Percentiles rank a stretch among this genome's conserved stretches.
These are phyloP conservation scores for Eleutherodactylus coqui DNA, from an alignment of 2,797 vertebrate species.

Conservation along the genomic window DNA sequence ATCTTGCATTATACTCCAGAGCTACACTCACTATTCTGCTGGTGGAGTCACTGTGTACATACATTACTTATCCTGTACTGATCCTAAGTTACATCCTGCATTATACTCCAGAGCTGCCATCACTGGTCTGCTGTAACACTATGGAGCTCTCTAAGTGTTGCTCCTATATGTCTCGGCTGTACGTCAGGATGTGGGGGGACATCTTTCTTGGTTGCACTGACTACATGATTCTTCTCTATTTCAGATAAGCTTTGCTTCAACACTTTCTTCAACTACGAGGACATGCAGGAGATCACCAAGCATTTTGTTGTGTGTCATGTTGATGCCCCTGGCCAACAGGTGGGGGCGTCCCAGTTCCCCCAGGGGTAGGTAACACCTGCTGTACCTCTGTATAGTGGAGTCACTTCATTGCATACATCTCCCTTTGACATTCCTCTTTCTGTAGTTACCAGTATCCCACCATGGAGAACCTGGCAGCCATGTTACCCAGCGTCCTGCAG, in stretches of 20 bases:
- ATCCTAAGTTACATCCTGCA: no score
- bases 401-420: not conserved
- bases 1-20: no score
- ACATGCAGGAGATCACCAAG: conserved; percentile 98
- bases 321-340: conserved; percentile 92
- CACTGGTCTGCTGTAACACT: no score
- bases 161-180: no score
- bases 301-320: conserved; percentile 96
- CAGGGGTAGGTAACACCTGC: conserved; percentile 75
- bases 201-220: not conserved
- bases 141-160: not conserved
- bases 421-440: not conserved
- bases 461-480: conserved; percentile 95
- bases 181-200: no score
- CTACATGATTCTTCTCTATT: conserved; percentile 32
- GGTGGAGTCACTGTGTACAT: no score
- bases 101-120: no score
- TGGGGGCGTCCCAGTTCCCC: conserved; percentile 87
- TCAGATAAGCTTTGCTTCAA: conserved; percentile 97
- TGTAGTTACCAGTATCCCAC: conserved; percentile 94
- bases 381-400: no score
- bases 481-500: conserved; percentile 93
- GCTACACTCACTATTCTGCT: no score
- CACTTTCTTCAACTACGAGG: conserved; percentile 91
- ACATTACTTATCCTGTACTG: not conserved